phyloP scores from a whole-genome alignment of 2,797 vertebrate species.

The Peromyscus attwateri region DNA sequence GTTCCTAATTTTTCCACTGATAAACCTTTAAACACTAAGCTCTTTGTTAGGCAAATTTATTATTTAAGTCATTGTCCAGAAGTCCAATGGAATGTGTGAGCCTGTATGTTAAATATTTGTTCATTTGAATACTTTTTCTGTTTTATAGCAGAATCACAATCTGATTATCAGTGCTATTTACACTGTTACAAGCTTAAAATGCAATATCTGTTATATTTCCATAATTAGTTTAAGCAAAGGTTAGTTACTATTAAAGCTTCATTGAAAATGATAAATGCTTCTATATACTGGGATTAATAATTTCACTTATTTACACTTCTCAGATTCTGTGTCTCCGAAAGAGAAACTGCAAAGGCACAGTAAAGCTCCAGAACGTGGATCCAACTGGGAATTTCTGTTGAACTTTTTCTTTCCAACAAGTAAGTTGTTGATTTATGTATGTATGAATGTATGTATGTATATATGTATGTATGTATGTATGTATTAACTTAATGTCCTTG shows the following conservation, averaged over 20 bases:
- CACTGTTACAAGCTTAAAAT: slow-evolving; percentile 67
- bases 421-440: slow-evolving; percentile 80
- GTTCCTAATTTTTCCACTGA: neutral
- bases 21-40: neutral
- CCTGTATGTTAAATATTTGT: slow-evolving; percentile 64
- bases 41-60: neutral
- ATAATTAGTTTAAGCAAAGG: slow-evolving; percentile 77
- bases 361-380: neutral
- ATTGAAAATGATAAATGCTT: slow-evolving; percentile 79
- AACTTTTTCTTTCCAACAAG: slow-evolving; percentile 86
- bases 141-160: slow-evolving; percentile 71
- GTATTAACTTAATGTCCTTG: neutral
- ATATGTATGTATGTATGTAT: neutral
- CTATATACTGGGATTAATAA: slow-evolving; percentile 79
- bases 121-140: slow-evolving; percentile 66
- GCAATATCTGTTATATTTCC: slow-evolving; percentile 73
- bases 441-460: neutral
- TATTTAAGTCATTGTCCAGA: slow-evolving; percentile 35
- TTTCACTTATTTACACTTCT: slow-evolving; percentile 74
- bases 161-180: slow-evolving; percentile 68
- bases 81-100: slow-evolving; percentile 58
- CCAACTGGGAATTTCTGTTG: accelerated
- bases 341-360: neutral
- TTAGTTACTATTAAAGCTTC: slow-evolving; percentile 77
- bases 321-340: neutral